phyloP scores from a whole-genome alignment of 2,797 vertebrate genomes.

The Sarcoramphus papa region DNA sequence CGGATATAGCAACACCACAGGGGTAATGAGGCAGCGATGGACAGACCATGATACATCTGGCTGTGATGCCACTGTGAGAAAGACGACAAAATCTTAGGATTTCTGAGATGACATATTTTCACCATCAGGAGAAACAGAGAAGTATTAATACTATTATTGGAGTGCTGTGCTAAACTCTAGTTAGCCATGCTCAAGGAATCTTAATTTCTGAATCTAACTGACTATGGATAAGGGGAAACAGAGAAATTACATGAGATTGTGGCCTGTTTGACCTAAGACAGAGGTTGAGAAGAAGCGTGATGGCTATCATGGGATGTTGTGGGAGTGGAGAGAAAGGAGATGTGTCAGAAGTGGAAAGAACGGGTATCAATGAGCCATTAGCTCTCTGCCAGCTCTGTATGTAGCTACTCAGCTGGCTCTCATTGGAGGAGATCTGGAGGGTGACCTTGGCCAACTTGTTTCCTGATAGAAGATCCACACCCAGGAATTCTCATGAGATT shows the following conservation, averaged over 20 bases:
- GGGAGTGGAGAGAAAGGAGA: not conserved
- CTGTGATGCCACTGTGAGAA: not conserved
- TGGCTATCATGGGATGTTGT: not conserved
- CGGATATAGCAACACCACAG: rapidly evolving
- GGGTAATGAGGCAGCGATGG: not conserved
- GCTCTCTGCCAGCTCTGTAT: not conserved
- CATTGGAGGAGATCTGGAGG: not conserved
- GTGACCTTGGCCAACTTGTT: not conserved
- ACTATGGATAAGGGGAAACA: not conserved
- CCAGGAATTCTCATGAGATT: not conserved
- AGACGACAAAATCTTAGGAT: not conserved
- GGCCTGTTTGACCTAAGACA: not conserved
- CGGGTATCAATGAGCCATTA: not conserved
- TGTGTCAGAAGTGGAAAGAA: not conserved
- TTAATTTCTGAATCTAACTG: not conserved
- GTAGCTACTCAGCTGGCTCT: not conserved
- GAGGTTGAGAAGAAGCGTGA: not conserved
- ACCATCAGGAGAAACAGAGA: not conserved
- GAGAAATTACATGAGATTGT: not conserved
- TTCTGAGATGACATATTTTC: not conserved
- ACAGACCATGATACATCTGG: not conserved
- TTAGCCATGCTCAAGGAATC: not conserved
- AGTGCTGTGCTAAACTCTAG: not conserved
- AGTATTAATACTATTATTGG: not conserved
- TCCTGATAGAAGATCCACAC: not conserved